Evolutionary conservation across 2,888 invertebrate species (phyloP).

Genomic region (Resseliella maxima): DNA sequence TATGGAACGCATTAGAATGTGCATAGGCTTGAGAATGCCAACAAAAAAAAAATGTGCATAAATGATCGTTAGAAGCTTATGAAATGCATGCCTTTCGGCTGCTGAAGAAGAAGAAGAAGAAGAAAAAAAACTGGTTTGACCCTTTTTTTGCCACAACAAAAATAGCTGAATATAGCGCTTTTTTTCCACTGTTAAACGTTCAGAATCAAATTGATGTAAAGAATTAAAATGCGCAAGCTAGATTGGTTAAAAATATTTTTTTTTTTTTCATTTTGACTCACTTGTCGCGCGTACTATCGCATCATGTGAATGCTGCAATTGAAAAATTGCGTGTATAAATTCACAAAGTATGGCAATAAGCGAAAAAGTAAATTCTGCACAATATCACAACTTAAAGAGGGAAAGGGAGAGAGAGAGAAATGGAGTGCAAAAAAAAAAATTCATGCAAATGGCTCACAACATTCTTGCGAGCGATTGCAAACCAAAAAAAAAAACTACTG

Average conservation of each 20-base stretch:
- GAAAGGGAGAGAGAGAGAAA: too few relatives aligned
- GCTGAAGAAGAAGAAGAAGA: too few relatives aligned
- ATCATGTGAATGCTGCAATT: background rate
- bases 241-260: too few relatives aligned
- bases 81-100: constrained; percentile 10
- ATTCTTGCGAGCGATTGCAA: background rate
- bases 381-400: too few relatives aligned
- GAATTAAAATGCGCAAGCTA: constrained; percentile 33
- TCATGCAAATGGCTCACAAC: constrained; percentile 22
- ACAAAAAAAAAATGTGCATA: background rate
- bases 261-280: too few relatives aligned
- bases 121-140: constrained; percentile 21
- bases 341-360: background rate
- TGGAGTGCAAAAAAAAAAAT: background rate
- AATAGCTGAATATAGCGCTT: too few relatives aligned
- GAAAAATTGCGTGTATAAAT: constrained; percentile 24
- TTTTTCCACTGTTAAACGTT: background rate
- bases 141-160: constrained; percentile 2
- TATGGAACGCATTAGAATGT: constrained; percentile 1
- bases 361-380: background rate
- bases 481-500: background rate
- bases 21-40: background rate
- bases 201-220: constrained; percentile 41
- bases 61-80: constrained; percentile 45
- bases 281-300: background rate